phyloP scores from a whole-genome alignment of 2,113 vertebrate genomes.

The Aspidoscelis tigris region DNA sequence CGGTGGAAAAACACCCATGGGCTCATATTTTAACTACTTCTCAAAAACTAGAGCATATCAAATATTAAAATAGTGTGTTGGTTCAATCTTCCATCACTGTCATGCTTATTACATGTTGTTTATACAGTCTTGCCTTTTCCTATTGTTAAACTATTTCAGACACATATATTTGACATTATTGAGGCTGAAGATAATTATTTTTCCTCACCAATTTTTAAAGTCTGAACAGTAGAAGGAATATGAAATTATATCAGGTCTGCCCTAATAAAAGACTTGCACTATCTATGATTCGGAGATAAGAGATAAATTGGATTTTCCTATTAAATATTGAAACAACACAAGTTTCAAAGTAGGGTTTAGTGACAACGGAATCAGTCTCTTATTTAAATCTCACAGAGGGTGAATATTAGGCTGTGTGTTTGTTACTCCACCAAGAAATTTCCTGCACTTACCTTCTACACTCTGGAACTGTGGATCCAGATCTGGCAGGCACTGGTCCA shows the following conservation, averaged over 20 bases:
- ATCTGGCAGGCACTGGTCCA: too few species aligned
- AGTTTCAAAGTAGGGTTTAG: slow-evolving; percentile 47
- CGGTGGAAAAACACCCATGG: neutral
- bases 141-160: slow-evolving; percentile 59
- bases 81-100: slow-evolving; percentile 34
- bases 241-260: slow-evolving; percentile 54
- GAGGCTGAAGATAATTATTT: slow-evolving; percentile 32
- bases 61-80: slow-evolving; percentile 44
- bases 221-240: slow-evolving; percentile 57
- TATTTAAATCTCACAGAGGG: slow-evolving; percentile 38
- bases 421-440: too few species aligned
- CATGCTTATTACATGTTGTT: slow-evolving; percentile 46
- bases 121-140: slow-evolving; percentile 31
- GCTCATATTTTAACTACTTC: slow-evolving; percentile 39
- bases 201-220: slow-evolving; percentile 55
- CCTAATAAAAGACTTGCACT: slow-evolving; percentile 36
- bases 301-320: slow-evolving; percentile 59
- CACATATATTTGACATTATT: slow-evolving; percentile 29
- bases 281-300: slow-evolving; percentile 63
- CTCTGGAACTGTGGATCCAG: too few species aligned
- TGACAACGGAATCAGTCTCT: slow-evolving; percentile 11
- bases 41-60: slow-evolving; percentile 30
- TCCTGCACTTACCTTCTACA: too few species aligned
- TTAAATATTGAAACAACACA: slow-evolving; percentile 60
- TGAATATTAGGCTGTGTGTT: slow-evolving; percentile 11